Evolutionary conservation across 2,888 invertebrate genomes (phyloP).

Genomic region (Agonum fuliginosum): DNA sequence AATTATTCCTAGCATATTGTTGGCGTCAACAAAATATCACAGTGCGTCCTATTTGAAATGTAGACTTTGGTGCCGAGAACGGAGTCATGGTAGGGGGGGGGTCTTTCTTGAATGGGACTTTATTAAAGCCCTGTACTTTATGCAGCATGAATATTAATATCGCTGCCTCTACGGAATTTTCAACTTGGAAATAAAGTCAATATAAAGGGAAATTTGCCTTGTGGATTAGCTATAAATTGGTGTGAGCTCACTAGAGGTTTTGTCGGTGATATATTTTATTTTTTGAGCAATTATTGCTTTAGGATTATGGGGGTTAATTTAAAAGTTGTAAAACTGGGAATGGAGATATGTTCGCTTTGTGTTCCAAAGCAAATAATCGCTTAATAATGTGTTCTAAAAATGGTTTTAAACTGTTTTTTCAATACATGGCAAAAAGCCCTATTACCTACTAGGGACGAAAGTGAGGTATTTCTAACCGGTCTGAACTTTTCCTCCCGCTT

Average conservation of each 20-base stretch:
- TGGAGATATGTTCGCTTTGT: too few species aligned
- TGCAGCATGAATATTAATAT: constrained; percentile 56
- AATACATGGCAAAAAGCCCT: too few species aligned
- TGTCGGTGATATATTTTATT: constrained; percentile 22
- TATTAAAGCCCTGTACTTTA: constrained; percentile 53
- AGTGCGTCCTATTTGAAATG: neutral
- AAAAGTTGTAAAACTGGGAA: too few species aligned
- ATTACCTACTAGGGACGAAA: too few species aligned
- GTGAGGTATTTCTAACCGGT: too few species aligned
- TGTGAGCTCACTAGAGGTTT: neutral
- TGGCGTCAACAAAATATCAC: constrained; percentile 15
- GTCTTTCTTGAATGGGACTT: constrained; percentile 48
- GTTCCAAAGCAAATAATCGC: too few species aligned
- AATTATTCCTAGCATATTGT: constrained; percentile 33
- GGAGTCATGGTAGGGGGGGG: neutral
- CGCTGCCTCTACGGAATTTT: constrained; percentile 45
- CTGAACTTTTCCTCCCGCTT: too few species aligned
- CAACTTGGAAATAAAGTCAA: constrained; percentile 43
- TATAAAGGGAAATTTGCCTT: constrained; percentile 44
- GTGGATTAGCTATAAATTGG: constrained; percentile 37
- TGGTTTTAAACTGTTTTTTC: too few species aligned
- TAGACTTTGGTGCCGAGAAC: neutral
- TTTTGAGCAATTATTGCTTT: neutral
- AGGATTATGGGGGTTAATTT: too few species aligned
- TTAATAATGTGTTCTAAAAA: too few species aligned